A percentile compares a stretch with the other conserved stretches of the same genome.
Conservation (phyloP, 30 jellyfish, hydroid and myxozoan species). For the Hydractinia symbiolongicarpus region DNA sequence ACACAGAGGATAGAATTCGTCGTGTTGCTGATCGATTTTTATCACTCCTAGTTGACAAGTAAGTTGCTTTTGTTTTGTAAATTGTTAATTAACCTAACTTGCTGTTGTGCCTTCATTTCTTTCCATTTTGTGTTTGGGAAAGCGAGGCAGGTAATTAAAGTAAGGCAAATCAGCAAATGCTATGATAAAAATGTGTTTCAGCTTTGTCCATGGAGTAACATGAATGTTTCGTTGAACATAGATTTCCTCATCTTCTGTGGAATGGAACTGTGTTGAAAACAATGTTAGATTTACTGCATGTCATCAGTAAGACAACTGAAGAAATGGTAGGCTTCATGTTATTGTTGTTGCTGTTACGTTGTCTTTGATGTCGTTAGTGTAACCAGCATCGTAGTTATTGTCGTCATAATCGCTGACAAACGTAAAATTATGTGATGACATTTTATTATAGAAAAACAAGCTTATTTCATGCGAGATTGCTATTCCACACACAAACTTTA, state of each 20-base stretch:
- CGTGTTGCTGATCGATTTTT: slow-evolving; percentile 85
- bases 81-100: neutral
- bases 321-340: slow-evolving; percentile 44
- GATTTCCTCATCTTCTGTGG: slow-evolving; percentile 97
- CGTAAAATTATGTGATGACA: neutral
- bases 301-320: slow-evolving; percentile 38
- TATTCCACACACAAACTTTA: slow-evolving; percentile 67
- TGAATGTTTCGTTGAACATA: neutral
- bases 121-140: too few relatives aligned
- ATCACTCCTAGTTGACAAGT: slow-evolving; percentile 88
- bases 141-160: too few relatives aligned
- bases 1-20: slow-evolving; percentile 62
- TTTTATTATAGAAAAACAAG: slow-evolving; percentile 36
- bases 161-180: too few relatives aligned
- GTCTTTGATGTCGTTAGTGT: neutral
- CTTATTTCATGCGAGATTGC: slow-evolving; percentile 50
- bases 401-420: neutral
- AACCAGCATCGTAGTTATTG: neutral
- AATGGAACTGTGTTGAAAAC: slow-evolving; percentile 69
- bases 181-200: too few relatives aligned
- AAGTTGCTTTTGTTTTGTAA: neutral
- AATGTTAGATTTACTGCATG: slow-evolving; percentile 83
- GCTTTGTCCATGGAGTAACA: too few relatives aligned
- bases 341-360: neutral
- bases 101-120: too few relatives aligned